Base-by-base conservation (phyloP, 2,113 vertebrate genomes). In the Elephantulus edwardii region DNA sequence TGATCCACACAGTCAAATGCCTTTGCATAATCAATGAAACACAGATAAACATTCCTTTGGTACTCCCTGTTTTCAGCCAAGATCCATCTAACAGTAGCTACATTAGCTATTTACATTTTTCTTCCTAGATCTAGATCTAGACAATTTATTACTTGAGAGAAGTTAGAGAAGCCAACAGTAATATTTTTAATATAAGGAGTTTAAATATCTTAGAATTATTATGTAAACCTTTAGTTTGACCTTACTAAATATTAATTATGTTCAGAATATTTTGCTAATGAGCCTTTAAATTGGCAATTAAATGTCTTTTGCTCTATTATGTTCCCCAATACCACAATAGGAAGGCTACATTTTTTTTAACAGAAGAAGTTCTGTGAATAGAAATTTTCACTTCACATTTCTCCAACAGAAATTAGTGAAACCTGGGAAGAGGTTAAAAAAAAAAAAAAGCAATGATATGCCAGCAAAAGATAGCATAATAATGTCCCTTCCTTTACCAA, bases 231-330 rank as follows among this genome's bases (percentile, higher is more conserved):
- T 2, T 26, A 83, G 48, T 80, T 52, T 87, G 58, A 77, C 11
- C 33, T 87, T 71, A 86, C 42, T 33, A 80, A 83, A 71, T 77
- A 89, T 60, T 81, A 83, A 91, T 81, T 17, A 54, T 52, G 30
- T 80, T 91, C 82, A 89, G 54, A 35, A 71, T 64, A 83, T 91
- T 87, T 89, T 91, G 77, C 7, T 91, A 92, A 46, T 79, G 38
- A 81, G 46, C 8, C 71, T 79, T 82, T 58, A 82, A 89, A 77
- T 89, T 91, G 78, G 48, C 84, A n/a, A n/a, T n/a, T n/a, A n/a
- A 78, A 50, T 86, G 83, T 46, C 38, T n/a, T 87, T 85, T 93
- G 89, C 22, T 89, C 28, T 48, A 38, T n/a, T 44, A 79, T 28
- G 20, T 22, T 83, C 30, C 54, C 58, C 28, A 82, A 91, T 52